These are phyloP conservation scores for Sminthurinus aureus DNA, from an alignment of 2,888 invertebrate genomes.

Conservation along the genomic window DNA sequence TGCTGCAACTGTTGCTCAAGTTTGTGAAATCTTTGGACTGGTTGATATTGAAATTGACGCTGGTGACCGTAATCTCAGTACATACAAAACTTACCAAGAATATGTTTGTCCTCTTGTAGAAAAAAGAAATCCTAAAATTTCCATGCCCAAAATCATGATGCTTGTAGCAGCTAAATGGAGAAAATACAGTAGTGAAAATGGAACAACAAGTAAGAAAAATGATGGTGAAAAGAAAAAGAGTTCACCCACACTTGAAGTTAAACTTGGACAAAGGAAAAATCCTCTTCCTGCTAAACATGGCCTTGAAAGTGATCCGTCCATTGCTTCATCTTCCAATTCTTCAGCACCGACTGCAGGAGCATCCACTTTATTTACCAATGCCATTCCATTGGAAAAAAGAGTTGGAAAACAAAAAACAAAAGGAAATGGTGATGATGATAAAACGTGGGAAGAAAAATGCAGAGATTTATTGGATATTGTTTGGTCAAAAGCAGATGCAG, in stretches of 20 bases:
- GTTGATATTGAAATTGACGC: conserved; percentile 91
- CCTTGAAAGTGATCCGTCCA: conserved; percentile 57
- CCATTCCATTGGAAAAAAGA: conserved; percentile 3
- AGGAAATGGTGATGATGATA: conserved; percentile 8
- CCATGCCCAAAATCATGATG: conserved; percentile 94
- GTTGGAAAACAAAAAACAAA: background rate
- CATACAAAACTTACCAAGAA: conserved; percentile 93
- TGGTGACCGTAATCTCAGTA: conserved; percentile 88
- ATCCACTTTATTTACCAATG: background rate
- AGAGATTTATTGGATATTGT: conserved; percentile 75
- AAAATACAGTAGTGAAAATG: conserved; percentile 87
- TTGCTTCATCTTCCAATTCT: conserved; percentile 20
- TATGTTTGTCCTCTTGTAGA: conserved; percentile 90
- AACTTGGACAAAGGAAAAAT: conserved; percentile 90
- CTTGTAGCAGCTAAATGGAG: conserved; percentile 97
- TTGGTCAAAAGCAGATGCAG: conserved; percentile 68
- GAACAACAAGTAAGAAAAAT: conserved; percentile 67
- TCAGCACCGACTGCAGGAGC: conserved; percentile 16
- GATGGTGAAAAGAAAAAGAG: conserved; percentile 71
- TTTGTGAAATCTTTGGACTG: conserved; percentile 88
- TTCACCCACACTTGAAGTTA: conserved; percentile 85
- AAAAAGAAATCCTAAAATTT: conserved; percentile 94
- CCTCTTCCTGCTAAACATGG: conserved; percentile 88
- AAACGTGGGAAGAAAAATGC: conserved; percentile 69
- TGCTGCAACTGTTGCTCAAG: conserved; percentile 87